A percentile compares a stretch with the other conserved stretches of the same genome.
phyloP scores from a whole-genome alignment of 2,888 invertebrate genomes.

The Amblyteles armatorius region DNA sequence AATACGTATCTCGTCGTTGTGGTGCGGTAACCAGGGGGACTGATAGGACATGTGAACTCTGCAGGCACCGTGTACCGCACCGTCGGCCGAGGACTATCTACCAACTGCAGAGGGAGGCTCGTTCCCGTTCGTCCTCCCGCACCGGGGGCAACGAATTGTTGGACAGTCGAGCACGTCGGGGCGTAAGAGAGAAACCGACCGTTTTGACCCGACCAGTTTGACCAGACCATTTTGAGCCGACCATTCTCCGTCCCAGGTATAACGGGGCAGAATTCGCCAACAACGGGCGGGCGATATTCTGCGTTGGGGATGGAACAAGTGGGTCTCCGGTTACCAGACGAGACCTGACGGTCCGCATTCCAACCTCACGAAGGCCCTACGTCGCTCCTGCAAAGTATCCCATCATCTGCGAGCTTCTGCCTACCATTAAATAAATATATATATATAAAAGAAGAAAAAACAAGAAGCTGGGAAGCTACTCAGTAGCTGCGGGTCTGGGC shows the following conservation, averaged over 20 bases:
- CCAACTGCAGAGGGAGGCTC: conserved; percentile 1
- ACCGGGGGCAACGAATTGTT: conserved; percentile 27
- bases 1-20: conserved; percentile 2
- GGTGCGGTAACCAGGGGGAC: not conserved
- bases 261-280: conserved; percentile 40
- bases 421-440: not conserved
- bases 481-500: not conserved
- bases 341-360: too few relatives aligned
- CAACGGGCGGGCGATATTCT: too few relatives aligned
- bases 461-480: not conserved
- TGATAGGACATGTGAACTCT: conserved; percentile 21
- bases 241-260: not conserved
- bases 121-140: not conserved
- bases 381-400: conserved; percentile 76
- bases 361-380: conserved; percentile 62
- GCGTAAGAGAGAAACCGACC: not conserved
- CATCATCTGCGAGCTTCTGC: conserved; percentile 53
- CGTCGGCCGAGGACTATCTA: conserved; percentile 13
- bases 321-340: too few relatives aligned
- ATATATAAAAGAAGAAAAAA: too few relatives aligned
- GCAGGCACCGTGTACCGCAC: not conserved
- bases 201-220: not conserved
- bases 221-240: too few relatives aligned
- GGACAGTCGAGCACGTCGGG: conserved; percentile 25
- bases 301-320: too few relatives aligned